phyloP scores from a whole-genome alignment of 2,113 vertebrate species.

The Sebastes schlegelii region DNA sequence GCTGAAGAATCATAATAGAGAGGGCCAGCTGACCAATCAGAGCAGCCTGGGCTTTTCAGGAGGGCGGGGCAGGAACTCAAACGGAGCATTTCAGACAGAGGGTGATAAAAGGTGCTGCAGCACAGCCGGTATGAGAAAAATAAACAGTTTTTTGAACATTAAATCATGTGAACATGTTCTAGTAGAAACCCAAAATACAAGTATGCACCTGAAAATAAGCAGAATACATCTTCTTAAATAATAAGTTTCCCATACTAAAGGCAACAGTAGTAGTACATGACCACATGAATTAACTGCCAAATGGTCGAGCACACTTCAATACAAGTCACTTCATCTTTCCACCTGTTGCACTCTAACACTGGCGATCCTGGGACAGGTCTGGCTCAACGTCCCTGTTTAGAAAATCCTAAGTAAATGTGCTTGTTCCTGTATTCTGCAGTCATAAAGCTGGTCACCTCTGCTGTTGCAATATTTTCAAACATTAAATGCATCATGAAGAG shows the following conservation, averaged over 20 bases:
- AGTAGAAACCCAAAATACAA: no score
- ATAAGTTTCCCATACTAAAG: neutral
- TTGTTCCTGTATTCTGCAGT: neutral
- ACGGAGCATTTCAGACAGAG: no score
- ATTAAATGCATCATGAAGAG: slow-evolving; percentile 14
- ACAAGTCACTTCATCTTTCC: neutral
- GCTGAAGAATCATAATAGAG: no score
- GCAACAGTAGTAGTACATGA: neutral
- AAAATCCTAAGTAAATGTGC: slow-evolving; percentile 40
- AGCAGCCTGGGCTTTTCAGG: no score
- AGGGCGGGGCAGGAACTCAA: no score
- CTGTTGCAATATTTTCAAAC: slow-evolving; percentile 12
- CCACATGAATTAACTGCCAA: neutral
- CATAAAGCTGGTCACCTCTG: neutral
- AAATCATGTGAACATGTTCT: no score
- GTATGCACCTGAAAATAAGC: no score
- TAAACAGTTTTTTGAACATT: no score
- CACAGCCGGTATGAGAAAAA: no score
- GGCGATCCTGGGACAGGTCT: neutral
- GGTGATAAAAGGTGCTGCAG: no score
- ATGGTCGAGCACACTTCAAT: neutral
- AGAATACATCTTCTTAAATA: neutral
- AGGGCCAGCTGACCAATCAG: no score
- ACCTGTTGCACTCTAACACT: neutral
- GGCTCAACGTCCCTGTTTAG: neutral